Conservation (phyloP, 2,113 vertebrate genomes). For the Scomber colias region DNA sequence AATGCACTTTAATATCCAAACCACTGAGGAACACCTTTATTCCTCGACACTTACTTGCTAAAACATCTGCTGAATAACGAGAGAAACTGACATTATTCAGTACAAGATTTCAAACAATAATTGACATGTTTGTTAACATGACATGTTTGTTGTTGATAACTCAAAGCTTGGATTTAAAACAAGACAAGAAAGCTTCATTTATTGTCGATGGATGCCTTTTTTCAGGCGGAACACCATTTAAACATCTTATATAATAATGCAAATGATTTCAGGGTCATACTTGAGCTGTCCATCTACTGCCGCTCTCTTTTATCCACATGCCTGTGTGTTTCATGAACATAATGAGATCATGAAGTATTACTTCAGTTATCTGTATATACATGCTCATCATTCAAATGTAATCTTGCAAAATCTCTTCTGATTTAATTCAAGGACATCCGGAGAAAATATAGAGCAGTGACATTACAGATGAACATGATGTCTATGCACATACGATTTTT, state of each 20-base stretch:
- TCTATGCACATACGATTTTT: not conserved
- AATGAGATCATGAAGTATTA: constrained; percentile 23
- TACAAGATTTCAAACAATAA: constrained; percentile 24
- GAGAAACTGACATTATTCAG: constrained; percentile 14
- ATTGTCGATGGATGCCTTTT: constrained; percentile 24
- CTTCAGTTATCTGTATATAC: constrained; percentile 13
- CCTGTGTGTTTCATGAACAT: constrained; percentile 33
- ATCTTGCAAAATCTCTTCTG: constrained; percentile 10
- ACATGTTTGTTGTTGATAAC: constrained; percentile 12
- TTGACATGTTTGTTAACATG: constrained; percentile 23
- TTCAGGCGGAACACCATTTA: constrained; percentile 44
- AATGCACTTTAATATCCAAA: constrained; percentile 31
- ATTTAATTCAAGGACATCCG: constrained; percentile 8
- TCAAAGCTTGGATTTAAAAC: constrained; percentile 41
- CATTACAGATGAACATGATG: not conserved
- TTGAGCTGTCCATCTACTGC: constrained; percentile 35
- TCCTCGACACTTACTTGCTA: not conserved
- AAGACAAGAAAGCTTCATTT: constrained; percentile 14
- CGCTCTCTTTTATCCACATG: constrained; percentile 27
- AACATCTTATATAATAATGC: constrained; percentile 63
- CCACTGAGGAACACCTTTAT: constrained; percentile 31
- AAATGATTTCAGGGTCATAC: constrained; percentile 52
- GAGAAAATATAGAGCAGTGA: not conserved
- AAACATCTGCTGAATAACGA: not conserved
- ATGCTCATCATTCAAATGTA: constrained; percentile 2